phyloP scores from a whole-genome alignment of 2,113 vertebrate species.

The Thalassarche chlororhynchos region DNA sequence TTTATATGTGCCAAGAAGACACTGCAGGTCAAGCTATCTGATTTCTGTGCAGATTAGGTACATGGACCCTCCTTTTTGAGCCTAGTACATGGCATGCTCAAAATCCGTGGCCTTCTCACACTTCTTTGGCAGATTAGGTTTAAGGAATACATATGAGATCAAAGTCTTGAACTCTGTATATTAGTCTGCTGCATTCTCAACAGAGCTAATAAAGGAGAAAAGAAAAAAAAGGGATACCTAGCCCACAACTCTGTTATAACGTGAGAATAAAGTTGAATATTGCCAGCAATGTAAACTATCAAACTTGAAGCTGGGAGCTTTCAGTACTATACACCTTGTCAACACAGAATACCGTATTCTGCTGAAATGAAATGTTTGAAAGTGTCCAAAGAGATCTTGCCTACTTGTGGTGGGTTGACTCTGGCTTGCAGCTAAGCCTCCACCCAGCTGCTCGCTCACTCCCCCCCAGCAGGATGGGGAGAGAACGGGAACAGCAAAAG shows the following conservation, averaged over 20 bases:
- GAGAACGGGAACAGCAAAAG: background rate
- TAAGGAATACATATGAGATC: background rate
- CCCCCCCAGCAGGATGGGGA: background rate
- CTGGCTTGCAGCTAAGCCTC: background rate
- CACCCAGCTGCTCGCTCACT: background rate
- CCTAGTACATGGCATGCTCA: background rate
- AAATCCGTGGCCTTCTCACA: background rate
- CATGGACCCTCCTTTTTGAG: background rate
- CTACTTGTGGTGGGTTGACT: background rate
- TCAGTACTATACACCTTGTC: background rate
- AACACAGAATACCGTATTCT: background rate
- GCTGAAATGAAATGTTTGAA: background rate
- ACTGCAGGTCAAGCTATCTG: background rate
- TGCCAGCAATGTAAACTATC: background rate
- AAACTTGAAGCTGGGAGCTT: background rate
- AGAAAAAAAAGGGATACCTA: background rate
- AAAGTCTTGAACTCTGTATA: background rate
- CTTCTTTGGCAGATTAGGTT: background rate
- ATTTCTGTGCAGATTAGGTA: background rate
- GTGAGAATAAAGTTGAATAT: background rate
- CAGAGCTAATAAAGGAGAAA: background rate
- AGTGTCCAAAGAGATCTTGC: background rate
- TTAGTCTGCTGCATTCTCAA: background rate
- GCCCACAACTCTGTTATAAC: background rate
- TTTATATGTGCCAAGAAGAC: background rate